Base-by-base conservation (phyloP, 2,888 invertebrate genomes). In the Trilocha varians region DNA sequence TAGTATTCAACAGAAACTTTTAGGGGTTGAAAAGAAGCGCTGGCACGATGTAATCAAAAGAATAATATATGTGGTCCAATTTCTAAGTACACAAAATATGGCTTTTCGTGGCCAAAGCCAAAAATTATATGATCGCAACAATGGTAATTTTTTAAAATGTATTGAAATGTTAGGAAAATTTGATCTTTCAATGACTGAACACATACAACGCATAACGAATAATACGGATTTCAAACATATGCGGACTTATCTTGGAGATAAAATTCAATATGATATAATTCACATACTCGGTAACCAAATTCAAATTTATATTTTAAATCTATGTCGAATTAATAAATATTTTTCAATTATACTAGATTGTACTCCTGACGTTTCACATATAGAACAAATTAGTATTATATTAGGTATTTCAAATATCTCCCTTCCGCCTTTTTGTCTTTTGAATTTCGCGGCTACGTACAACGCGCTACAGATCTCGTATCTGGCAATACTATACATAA, bases 141-240 rank as follows among this genome's bases (percentile, higher is more conserved):
- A 46, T 43, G 46, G 43, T 43, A 43, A 40, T 43, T 46, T 46
- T 43, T 41, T 46, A 39, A 45, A 45, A 42, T 37, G 37, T 36
- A 40, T 45, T 40, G 47, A 41, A 45, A 41, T 45, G 45, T 41
- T 47, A 45, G 45, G 41, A 43, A 43, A 41, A 41, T 47, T 47
- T 33, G 43, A 43, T 43, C 37, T 39, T 38, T 37, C 43, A 41
- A 42, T 46, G 40, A 32, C 41, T 41, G 39, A 34, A 9, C 34
- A 36, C 6, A 43, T 39, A 43, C 38, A 39, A 36, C 43, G 39
- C 33, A 36, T 36, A 39, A 39, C 39, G 43, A 43, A 39, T 43
- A 36, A 43, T 43, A n/a, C 43, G 36, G 36, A 43, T 41, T 41
- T 41, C 34, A 40, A 40, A 40, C 34, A 40, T 40, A 39, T 39